phyloP scores from a whole-genome alignment of 2,888 invertebrate genomes.

The Prosopocoilus inquinatus region DNA sequence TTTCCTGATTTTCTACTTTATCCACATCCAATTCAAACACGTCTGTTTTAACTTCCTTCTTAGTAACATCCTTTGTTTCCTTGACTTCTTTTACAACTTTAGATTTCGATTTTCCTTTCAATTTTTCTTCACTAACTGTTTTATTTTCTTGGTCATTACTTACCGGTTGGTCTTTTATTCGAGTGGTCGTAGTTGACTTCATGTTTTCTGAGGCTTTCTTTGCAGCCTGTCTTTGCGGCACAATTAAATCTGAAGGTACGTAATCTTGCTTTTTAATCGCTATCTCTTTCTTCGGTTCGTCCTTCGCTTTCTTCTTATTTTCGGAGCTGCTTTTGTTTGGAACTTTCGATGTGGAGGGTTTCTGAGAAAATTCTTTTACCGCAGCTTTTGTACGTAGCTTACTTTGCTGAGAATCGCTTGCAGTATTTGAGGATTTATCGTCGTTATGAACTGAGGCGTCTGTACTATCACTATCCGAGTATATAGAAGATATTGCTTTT shows the following conservation, averaged over 20 bases:
- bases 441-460: conserved; percentile 60
- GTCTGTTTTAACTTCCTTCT: conserved; percentile 45
- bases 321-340: conserved; percentile 38
- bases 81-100: conserved; percentile 33
- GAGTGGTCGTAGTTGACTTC: conserved; percentile 62
- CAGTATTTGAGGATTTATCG: conserved; percentile 60
- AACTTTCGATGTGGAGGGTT: conserved; percentile 42
- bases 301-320: conserved; percentile 38
- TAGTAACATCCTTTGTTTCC: conserved; percentile 19
- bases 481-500: conserved; percentile 70
- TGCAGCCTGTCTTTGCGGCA: conserved; percentile 86
- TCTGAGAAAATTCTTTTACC: conserved; percentile 75
- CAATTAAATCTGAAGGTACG: conserved; percentile 77
- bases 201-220: conserved; percentile 89
- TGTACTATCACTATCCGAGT: conserved; percentile 74
- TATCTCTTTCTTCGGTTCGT: conserved; percentile 27
- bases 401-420: conserved; percentile 67
- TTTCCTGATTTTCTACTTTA: conserved; percentile 58
- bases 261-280: conserved; percentile 53
- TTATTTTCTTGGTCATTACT: conserved; percentile 11
- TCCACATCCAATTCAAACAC: conserved; percentile 63
- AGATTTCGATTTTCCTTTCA: conserved; percentile 31
- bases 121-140: conserved; percentile 28
- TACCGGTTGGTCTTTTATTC: conserved; percentile 41
- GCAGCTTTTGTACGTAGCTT: conserved; percentile 78